Base-by-base conservation (phyloP, 2,797 vertebrate genomes). In the Pogoniulus pusillus region DNA sequence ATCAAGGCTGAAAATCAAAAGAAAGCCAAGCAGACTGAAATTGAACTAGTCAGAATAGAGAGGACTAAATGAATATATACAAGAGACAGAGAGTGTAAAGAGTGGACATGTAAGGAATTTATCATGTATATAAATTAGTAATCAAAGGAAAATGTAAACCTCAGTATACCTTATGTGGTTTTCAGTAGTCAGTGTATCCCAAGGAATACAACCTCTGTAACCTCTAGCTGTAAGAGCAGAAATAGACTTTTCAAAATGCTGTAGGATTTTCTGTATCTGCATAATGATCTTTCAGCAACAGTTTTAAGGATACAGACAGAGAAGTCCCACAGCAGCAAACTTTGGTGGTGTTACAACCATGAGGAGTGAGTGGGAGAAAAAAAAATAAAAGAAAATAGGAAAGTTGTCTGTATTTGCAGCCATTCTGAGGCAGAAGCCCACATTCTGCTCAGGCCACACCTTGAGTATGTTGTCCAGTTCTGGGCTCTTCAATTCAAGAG, bases 1-100 rank as follows among this genome's bases (percentile, higher is more conserved):
- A 74, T 80, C 49, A 87, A 82, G 58, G 45, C 27, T 94, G 62
- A 87, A 87, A 85, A 80, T 62, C 19, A 82, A 82, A 93, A 86
- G 32, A 76, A 84, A 84, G 6, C 4, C 41, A 77, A 89, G 47
- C 16, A 60, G 27, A 66, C 19, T 29, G 13, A 68, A 89, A 87
- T 53, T 53, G 18, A 87, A 45, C 37, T 32, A 39, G 32, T 66
- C 35, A 79, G 74, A 88, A 63, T 35, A 73, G 79, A 82, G 24
- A 65, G 17, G 35, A 35, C 3, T 41, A 39, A 82, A 64, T 74
- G 65, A 70, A 84, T 84, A 55, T 32, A 70, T 14, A 53, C 3
- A 70, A 66, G 88, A 26, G 4, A 49, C 12, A 37, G 32, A 12
- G 9, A 73, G 6, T 47, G 3, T 60, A 86, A 78, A 75, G 22